Evolutionary conservation across 2,888 invertebrate species (phyloP), one percentile per base, ranked within the genome.

Genomic region (Clunio marinus): DNA sequence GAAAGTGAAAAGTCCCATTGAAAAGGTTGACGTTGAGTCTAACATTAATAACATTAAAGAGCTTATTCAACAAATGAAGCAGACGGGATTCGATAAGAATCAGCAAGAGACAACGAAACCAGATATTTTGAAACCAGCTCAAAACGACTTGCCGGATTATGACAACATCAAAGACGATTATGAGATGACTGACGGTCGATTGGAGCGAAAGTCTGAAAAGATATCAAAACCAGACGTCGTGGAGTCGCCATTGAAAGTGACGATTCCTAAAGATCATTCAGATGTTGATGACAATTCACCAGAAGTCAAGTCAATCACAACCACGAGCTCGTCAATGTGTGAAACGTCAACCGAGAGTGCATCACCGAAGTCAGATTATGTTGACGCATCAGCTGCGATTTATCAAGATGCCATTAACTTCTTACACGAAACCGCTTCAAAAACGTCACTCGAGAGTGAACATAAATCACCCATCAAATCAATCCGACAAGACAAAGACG

Each of bases 121-220:
- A 15, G 51, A 55, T 51, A 28, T 66, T 32, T 22, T 55, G 27
- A 66, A 66, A 51, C n/a, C 66, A n/a, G 32, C 66, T 25, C 37
- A 66, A 69, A 69, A 65, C 71, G 71, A 58, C 55, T 58, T 70
- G 59, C 69, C 69, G 51, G 71, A 71, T 69, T 71, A 71, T 69
- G 70, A 69, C 32, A 77, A 76, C 69, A 70, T 70, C 63, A 51
- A 62, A 68, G 70, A 69, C 59, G 69, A 71, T 71, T 69, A 67
- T 69, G 69, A 67, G 28, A 65, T 68, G 68, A 58, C 58, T n/a
- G 58, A 68, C 13, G 68, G 68, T 20, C 28, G 55, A n/a, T 58
- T 68, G 41, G 68, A 68, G 27, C 17, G 68, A 32, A 24, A 15
- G 25, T 7, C 24, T 7, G 25, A 57, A 13, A 57, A 20, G 8